Evolutionary conservation across 2,888 invertebrate genomes (phyloP).

Genomic region (Eupithecia abbreviata): DNA sequence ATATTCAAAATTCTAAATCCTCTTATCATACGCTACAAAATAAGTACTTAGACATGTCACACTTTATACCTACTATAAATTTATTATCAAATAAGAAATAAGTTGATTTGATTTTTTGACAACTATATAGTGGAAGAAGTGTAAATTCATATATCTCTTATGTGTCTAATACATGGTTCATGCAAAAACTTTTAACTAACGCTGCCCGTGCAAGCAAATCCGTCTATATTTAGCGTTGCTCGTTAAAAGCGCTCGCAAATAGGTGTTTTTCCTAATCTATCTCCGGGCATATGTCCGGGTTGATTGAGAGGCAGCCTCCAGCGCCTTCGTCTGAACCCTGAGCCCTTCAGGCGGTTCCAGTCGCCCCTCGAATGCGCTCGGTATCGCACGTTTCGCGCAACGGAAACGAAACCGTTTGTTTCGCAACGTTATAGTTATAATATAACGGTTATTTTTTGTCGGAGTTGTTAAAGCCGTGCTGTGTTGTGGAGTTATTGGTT

Average conservation of each 20-base stretch:
- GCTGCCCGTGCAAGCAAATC: constrained; percentile 43
- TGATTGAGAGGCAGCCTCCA: constrained; percentile 52
- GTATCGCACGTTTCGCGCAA: constrained; percentile 30
- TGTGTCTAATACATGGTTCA: not conserved
- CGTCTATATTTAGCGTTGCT: constrained; percentile 41
- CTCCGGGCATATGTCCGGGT: constrained; percentile 54
- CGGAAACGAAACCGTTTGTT: not conserved
- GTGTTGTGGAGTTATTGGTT: not conserved
- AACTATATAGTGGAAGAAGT: no score
- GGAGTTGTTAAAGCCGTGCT: constrained; percentile 11
- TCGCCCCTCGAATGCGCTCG: constrained; percentile 31
- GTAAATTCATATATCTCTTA: no score
- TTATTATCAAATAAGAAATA: no score
- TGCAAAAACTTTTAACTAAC: not conserved
- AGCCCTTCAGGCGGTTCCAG: constrained; percentile 26
- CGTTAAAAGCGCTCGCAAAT: constrained; percentile 56
- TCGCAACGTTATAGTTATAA: not conserved
- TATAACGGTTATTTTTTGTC: not conserved
- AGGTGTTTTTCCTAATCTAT: constrained; percentile 64
- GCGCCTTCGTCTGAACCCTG: constrained; percentile 20
- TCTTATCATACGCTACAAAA: no score
- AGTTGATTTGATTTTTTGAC: no score
- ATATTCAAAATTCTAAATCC: no score
- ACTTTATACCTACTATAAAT: no score
- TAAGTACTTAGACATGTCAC: no score